Conservation (phyloP, 1,140 invertebrate genomes). For the Sweltsa coloradensis region DNA sequence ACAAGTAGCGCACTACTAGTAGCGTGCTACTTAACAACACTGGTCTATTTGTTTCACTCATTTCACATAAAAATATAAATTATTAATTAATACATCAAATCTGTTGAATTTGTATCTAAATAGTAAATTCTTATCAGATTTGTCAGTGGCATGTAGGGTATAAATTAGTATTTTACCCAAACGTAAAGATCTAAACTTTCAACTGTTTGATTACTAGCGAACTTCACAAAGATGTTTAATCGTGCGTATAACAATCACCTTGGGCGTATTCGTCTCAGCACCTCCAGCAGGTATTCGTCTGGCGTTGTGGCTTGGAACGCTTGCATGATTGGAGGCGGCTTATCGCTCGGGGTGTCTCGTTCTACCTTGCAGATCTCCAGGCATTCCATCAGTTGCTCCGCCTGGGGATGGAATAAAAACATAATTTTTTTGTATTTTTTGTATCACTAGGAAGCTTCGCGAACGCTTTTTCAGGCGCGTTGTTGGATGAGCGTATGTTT, state of each 20-base stretch:
- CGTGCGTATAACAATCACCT: constrained; percentile 39
- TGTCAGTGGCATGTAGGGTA: no score
- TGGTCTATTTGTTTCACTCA: no score
- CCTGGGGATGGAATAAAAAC: constrained; percentile 36
- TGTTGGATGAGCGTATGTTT: not conserved
- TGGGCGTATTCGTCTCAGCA: constrained; percentile 59
- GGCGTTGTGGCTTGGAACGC: constrained; percentile 58
- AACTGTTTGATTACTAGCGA: constrained; percentile 2
- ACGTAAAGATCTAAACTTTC: constrained; percentile 12
- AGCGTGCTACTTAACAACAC: no score
- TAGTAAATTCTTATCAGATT: no score
- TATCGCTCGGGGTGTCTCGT: constrained; percentile 25
- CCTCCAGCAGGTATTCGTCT: constrained; percentile 70
- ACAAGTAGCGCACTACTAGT: no score
- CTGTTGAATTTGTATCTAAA: no score
- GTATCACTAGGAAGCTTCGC: not conserved
- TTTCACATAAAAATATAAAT: no score
- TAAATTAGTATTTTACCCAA: constrained; percentile 10
- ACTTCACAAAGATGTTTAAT: not conserved
- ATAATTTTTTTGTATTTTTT: not conserved
- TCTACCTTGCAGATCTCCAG: constrained; percentile 51
- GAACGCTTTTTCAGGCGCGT: not conserved
- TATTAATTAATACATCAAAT: no score
- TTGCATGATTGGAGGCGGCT: constrained; percentile 60
- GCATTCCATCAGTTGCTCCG: constrained; percentile 81